Percentiles rank a stretch among this genome's conserved stretches.
These are phyloP conservation scores for Dolomedes plantarius DNA, from an alignment of 2,888 invertebrate species.

Conservation along the genomic window DNA sequence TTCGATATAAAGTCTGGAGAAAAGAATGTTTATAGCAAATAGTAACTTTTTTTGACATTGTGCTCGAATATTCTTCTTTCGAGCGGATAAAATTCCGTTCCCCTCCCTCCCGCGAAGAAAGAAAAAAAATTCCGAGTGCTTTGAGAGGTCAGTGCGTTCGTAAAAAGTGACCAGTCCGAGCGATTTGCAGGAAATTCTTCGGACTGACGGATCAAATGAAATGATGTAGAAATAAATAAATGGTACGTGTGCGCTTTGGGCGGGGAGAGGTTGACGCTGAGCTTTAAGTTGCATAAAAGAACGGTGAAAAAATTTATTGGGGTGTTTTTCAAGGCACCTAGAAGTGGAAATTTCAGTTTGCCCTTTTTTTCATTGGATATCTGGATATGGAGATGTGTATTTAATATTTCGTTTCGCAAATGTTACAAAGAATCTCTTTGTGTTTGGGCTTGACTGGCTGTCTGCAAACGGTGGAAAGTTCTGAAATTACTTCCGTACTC, in stretches of 20 bases:
- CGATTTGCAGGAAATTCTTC: background rate
- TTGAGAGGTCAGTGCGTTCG: background rate
- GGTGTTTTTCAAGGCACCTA: too few relatives aligned
- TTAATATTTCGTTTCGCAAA: too few relatives aligned
- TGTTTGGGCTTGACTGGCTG: too few relatives aligned
- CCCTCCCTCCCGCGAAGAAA: background rate
- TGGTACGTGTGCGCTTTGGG: background rate
- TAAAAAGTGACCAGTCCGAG: constrained; percentile 2
- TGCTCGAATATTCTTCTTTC: background rate
- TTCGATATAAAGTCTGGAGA: background rate
- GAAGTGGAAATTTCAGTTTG: too few relatives aligned
- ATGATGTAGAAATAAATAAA: constrained; percentile 16
- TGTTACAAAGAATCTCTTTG: too few relatives aligned
- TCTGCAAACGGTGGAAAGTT: too few relatives aligned
- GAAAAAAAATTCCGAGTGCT: background rate
- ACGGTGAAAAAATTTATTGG: too few relatives aligned
- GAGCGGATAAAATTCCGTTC: background rate
- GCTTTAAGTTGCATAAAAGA: background rate
- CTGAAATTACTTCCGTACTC: too few relatives aligned
- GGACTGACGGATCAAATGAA: background rate
- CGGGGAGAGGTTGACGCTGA: too few relatives aligned
- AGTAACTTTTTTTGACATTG: constrained; percentile 7
- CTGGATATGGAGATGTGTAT: too few relatives aligned
- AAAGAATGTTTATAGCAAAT: constrained; percentile 1
- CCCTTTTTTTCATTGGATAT: too few relatives aligned